Evolutionary conservation across 2,888 invertebrate genomes (phyloP).

Genomic region (Phalangium opilio): DNA sequence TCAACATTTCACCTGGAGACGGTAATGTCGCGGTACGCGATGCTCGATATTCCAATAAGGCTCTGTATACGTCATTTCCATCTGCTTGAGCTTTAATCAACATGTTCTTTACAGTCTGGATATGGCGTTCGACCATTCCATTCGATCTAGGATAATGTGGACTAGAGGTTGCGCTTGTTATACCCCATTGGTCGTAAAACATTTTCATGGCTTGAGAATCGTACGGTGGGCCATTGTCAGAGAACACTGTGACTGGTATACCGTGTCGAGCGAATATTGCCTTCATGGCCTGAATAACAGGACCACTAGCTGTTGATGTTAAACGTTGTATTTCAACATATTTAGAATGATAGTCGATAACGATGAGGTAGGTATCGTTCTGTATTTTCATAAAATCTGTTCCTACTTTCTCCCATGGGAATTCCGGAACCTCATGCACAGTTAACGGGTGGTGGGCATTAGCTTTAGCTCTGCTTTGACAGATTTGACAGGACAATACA

Average conservation of each 20-base stretch:
- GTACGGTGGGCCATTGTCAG: conserved; percentile 3
- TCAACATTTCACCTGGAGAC: too few relatives aligned
- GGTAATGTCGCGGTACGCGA: not conserved
- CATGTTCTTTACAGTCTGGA: conserved; percentile 2
- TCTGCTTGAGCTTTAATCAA: conserved; percentile 5
- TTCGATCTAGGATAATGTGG: conserved; percentile 3
- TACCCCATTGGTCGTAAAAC: conserved; percentile 1
- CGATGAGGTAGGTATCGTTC: conserved; percentile 1
- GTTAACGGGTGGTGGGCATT: conserved; percentile 2
- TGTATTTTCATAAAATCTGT: not conserved
- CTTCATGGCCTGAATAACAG: conserved; percentile 6
- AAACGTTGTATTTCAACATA: conserved; percentile 4
- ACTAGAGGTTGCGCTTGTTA: not conserved
- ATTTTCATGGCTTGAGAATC: not conserved
- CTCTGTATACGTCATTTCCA: conserved; percentile 1
- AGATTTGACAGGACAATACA: conserved; percentile 1
- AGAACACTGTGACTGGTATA: conserved; percentile 1
- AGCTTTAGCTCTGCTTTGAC: conserved; percentile 1
- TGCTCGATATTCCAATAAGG: conserved; percentile 4
- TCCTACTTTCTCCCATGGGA: conserved; percentile 1
- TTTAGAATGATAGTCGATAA: conserved; percentile 6
- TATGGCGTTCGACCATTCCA: conserved; percentile 1
- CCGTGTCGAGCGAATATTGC: conserved; percentile 3
- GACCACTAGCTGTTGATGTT: not conserved
- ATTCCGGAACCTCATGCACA: not conserved